A percentile compares a stretch with the other conserved stretches of the same genome.
Conservation (phyloP, 2,113 vertebrate species). For the Phalacrocorax carbo region DNA sequence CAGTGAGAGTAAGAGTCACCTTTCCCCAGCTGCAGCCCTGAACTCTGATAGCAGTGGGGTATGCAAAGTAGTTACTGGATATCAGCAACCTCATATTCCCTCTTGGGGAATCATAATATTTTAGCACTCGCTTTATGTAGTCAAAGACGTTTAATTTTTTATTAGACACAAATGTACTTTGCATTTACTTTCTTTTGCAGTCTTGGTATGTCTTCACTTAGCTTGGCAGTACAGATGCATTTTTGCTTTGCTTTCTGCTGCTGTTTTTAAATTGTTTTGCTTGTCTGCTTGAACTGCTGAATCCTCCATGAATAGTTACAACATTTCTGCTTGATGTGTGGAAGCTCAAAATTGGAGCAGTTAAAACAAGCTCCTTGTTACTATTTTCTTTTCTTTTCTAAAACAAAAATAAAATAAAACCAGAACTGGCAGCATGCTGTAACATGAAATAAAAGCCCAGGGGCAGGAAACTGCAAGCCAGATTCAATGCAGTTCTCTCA, state of each 20-base stretch:
- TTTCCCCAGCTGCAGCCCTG: background rate
- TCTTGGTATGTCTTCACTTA: background rate
- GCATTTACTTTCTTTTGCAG: background rate
- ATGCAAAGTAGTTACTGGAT: background rate
- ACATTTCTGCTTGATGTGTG: background rate
- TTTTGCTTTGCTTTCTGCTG: background rate
- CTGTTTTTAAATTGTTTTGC: slow-evolving; percentile 22
- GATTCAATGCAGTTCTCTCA: background rate
- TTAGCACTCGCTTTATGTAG: background rate
- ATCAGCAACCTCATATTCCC: background rate
- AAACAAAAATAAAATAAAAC: background rate
- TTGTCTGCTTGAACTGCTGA: background rate
- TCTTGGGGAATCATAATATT: background rate
- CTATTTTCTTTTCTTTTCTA: background rate
- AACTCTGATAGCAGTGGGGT: background rate
- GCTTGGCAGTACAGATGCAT: background rate
- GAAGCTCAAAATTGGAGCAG: background rate
- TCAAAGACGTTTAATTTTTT: background rate
- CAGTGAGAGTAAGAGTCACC: background rate
- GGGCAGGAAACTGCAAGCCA: background rate
- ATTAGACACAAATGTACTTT: background rate
- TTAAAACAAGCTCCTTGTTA: background rate
- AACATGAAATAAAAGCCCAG: background rate
- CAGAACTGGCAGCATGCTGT: background rate
- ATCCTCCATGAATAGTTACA: background rate